Evolutionary conservation across 2,113 vertebrate genomes (phyloP).

Genomic region (Centropus bengalensis): DNA sequence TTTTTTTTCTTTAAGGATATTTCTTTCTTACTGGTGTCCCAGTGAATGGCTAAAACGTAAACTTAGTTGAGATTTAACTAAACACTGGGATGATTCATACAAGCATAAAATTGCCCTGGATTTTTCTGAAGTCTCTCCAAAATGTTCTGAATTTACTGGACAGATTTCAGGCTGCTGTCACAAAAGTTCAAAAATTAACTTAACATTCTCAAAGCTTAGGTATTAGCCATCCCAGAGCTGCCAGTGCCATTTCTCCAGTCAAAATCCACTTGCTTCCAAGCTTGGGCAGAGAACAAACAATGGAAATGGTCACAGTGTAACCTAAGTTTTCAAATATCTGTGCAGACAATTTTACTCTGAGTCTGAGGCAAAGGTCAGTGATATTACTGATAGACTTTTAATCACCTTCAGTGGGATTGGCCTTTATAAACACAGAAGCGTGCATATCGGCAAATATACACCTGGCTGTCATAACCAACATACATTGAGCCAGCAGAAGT

Average conservation of each 20-base stretch:
- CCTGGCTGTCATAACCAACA: background rate
- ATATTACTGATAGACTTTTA: background rate
- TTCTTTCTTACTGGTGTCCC: slow-evolving; percentile 52
- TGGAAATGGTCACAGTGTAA: background rate
- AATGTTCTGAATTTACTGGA: slow-evolving; percentile 6
- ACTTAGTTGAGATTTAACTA: slow-evolving; percentile 48
- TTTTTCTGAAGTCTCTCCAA: slow-evolving; percentile 53
- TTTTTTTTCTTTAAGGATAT: slow-evolving; percentile 54
- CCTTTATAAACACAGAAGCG: background rate
- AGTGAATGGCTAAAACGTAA: slow-evolving; percentile 32
- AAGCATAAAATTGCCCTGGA: slow-evolving; percentile 18
- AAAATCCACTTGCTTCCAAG: background rate
- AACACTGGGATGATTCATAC: slow-evolving; percentile 17
- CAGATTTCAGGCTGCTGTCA: slow-evolving; percentile 12
- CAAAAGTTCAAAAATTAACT: background rate
- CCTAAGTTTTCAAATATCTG: background rate
- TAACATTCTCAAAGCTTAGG: background rate
- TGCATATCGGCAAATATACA: background rate
- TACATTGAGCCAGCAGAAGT: background rate
- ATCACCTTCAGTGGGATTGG: background rate
- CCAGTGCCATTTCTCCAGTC: background rate
- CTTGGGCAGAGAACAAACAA: background rate
- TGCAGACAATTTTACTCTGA: background rate
- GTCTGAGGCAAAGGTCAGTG: background rate
- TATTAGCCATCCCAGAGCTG: background rate